A percentile compares a stretch with the other conserved stretches of the same genome.
phyloP scores from a whole-genome alignment of 2,113 vertebrate genomes.

The Agapornis roseicollis region DNA sequence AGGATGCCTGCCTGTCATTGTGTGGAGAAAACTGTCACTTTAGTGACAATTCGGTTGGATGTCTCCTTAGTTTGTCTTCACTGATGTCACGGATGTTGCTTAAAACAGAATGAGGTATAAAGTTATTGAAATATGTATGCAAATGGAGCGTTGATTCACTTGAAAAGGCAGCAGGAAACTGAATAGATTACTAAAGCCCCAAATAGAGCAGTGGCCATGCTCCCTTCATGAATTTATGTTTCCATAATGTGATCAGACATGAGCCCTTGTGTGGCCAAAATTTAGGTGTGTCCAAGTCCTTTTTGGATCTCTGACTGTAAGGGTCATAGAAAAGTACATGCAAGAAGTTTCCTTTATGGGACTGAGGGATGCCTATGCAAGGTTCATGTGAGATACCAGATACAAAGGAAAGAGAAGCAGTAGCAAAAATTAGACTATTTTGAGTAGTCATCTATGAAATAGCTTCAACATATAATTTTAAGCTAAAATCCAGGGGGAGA shows the following conservation, averaged over 20 bases:
- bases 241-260: background rate
- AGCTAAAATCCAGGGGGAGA: background rate
- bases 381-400: background rate
- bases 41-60: background rate
- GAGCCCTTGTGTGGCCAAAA: background rate
- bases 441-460: background rate
- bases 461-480: background rate
- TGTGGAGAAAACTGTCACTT: background rate
- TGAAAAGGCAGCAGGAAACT: background rate
- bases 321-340: fast-evolving
- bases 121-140: background rate
- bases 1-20: background rate
- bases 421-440: background rate
- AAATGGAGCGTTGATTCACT: background rate
- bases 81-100: background rate
- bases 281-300: background rate
- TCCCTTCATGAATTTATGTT: background rate
- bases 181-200: background rate
- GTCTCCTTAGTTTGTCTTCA: background rate
- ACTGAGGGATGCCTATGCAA: fast-evolving
- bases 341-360: background rate
- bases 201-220: background rate
- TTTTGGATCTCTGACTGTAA: background rate
- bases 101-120: background rate
- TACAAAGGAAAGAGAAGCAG: background rate